Base-by-base conservation (phyloP, 2,888 invertebrate species). In the Tanypteryx hageni region DNA sequence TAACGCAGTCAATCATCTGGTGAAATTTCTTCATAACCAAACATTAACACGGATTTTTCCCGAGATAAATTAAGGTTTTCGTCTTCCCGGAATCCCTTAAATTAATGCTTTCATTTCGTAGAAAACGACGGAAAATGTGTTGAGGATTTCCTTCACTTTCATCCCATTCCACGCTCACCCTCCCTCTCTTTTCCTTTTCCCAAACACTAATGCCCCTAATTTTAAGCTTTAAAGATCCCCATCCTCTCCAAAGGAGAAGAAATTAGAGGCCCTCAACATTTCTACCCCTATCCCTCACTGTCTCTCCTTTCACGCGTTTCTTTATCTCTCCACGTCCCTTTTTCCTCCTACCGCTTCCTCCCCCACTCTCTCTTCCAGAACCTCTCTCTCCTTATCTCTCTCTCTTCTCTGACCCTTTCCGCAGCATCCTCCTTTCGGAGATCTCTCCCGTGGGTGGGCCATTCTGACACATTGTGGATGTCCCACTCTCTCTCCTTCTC, bases 371-470 rank as follows among this genome's bases (percentile, higher is more conserved):
- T n/a, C 13, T 82, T n/a, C 3, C 2, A 44, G 44, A 44, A 31
- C 82, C 44, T 44, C 11, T n/a, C 56, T 18, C 10, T 44, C 16
- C 82, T 44, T 44, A 82, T 82, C 82, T 44, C 31, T 11, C 76
- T 11, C 76, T 11, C 76, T 11, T 18, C 22, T 5, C 16, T n/a
- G n/a, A 14, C 16, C 64, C 64, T 18, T n/a, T 64, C 5, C 16
- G 0, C 11, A 31, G 10, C 82, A 3, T 82, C 13, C 11, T 82
- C 27, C 82, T 44, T 11, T 27, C 0, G 44, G 82, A n/a, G 64
- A 9, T 27, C 59, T 64, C 61, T 86, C n/a, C 89, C 89, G 64
- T 89, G 89, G 64, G 89, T 89, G 89, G 89, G 31, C 89, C 61
- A 22, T 61, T 59, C 86, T 31, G 31, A 22, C 59, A 14, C 86